Base-by-base conservation (phyloP, 2,888 invertebrate species). In the Macrosiphum euphorbiae region DNA sequence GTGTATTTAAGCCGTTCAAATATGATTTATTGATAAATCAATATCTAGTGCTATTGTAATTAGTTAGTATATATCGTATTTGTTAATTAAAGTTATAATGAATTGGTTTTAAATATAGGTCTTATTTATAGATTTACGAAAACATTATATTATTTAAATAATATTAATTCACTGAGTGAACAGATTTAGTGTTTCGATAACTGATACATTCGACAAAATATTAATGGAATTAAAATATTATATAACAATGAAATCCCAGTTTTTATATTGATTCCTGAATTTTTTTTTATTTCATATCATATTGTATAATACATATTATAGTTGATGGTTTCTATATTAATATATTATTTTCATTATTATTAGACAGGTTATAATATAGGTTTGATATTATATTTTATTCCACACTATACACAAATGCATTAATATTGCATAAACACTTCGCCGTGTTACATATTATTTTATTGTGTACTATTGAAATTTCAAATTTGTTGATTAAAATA, bases 371-470 rank as follows among this genome's bases (percentile, higher is more conserved):
- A 47, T 10, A 47, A 47, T 10, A 47, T 47, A 47, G 11, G 47
- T 47, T 47, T 47, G 10, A 47, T 47, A 11, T 47, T 47, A 47
- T 1, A n/a, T n/a, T n/a, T 47, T 47, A 78, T 78, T 2, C 7
- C 3, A 78, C 20, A 90, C n/a, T 7, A 47, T 44, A 90, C 50
- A 67, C 0, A 1, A 11, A 67, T 67, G 90, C 28, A n/a, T 24
- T 41, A 16, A 67, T 67, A 28, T 90, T 90, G 67, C 67, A n/a
- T 90, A 90, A 26, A 44, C n/a, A 47, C 50, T 90, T 35, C n/a
- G 90, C 90, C 67, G 67, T 67, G 35, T n/a, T 67, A 90, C 35
- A 55, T 55, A 20, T 20, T 55, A 26, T 58, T 24, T 44, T 85
- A 85, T 26, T 44, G 44, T 44, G 13, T 4, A 85, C 13, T 44